Conservation (phyloP, 2,113 vertebrate genomes). For the Rhinichthys klamathensis region DNA sequence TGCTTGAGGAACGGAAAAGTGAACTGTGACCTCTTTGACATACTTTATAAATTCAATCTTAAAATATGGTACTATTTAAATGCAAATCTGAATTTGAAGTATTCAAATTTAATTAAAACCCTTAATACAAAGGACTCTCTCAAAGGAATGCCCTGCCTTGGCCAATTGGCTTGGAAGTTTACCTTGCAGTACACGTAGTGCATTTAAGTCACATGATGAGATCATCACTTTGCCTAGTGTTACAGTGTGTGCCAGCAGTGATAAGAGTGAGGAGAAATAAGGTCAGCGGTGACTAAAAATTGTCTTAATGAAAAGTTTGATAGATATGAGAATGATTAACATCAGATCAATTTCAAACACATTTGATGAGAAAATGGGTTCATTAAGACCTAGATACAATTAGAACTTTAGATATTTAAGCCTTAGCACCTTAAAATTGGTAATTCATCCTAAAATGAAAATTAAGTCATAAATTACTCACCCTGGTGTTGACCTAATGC, state of each 20-base stretch:
- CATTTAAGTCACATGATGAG: not conserved
- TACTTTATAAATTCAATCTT: not conserved
- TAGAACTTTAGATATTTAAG: not conserved
- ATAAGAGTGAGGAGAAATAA: not conserved
- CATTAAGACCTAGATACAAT: not conserved
- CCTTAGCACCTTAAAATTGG: not conserved
- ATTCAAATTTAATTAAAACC: not conserved
- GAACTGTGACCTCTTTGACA: not conserved
- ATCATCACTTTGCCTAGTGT: not conserved
- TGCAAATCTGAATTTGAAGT: not conserved
- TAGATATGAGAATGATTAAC: not conserved
- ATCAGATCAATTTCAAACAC: not conserved
- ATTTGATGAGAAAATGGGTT: not conserved
- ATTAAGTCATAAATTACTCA: too few relatives aligned
- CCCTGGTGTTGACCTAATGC: too few relatives aligned
- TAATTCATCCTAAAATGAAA: too few relatives aligned
- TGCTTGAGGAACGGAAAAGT: not conserved
- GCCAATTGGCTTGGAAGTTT: not conserved
- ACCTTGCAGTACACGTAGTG: not conserved
- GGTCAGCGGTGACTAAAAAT: not conserved
- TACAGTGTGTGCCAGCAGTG: not conserved
- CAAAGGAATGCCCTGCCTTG: not conserved
- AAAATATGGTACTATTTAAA: not conserved
- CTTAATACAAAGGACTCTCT: not conserved
- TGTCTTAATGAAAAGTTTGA: not conserved